Percentiles rank a stretch among this genome's conserved stretches.
Evolutionary conservation across 2,113 vertebrate species (phyloP).

Genomic region (Promerops cafer): DNA sequence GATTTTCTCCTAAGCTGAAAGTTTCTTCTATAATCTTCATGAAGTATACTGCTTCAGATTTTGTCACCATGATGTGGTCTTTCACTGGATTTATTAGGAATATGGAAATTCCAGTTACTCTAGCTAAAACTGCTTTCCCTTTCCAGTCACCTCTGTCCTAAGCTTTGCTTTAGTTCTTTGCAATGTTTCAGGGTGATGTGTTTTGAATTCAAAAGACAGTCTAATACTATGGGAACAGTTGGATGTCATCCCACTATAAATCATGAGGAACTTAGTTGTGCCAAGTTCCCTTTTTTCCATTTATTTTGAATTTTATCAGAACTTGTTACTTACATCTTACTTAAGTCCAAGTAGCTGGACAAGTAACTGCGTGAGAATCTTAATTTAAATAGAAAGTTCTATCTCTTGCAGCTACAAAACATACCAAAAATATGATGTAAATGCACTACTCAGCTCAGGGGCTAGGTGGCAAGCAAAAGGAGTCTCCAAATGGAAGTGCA

Average conservation of each 20-base stretch:
- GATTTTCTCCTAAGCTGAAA: background rate
- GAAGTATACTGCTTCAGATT: background rate
- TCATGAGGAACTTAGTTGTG: background rate
- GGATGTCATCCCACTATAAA: background rate
- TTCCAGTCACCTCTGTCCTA: background rate
- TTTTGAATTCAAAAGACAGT: background rate
- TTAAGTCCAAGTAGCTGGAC: background rate
- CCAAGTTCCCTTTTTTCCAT: background rate
- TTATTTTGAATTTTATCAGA: background rate
- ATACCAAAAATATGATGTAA: background rate
- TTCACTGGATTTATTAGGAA: background rate
- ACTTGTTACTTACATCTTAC: background rate
- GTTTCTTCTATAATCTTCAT: background rate
- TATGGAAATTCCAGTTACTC: background rate
- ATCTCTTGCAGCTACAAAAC: background rate
- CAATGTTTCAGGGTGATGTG: background rate
- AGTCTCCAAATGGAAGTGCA: background rate
- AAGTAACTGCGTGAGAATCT: background rate
- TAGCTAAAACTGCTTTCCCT: background rate
- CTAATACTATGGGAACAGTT: background rate
- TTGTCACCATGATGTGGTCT: background rate
- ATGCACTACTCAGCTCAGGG: background rate
- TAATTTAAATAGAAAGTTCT: background rate
- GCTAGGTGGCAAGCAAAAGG: background rate
- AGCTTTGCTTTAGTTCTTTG: background rate